Conservation (phyloP, 2,888 invertebrate genomes). For the Ormyrus thymus region DNA sequence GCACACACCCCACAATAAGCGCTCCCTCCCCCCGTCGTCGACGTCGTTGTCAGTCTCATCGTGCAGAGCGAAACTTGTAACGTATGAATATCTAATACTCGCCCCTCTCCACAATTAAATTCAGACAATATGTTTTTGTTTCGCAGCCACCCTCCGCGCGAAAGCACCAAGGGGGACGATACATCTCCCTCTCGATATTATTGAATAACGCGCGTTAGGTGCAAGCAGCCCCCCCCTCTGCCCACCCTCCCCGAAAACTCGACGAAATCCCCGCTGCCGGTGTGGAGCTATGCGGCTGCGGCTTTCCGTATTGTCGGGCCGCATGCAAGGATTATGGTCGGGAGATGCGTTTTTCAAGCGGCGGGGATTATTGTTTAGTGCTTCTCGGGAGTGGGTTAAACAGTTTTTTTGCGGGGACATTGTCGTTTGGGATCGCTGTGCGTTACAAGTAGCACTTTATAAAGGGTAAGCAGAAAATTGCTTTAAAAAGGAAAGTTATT, state of each 20-base stretch:
- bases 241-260: constrained; percentile 15
- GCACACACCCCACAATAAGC: background rate
- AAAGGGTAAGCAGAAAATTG: no score
- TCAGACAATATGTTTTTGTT: constrained; percentile 75
- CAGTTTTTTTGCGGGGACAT: constrained; percentile 8
- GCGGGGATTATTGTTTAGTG: constrained; percentile 28
- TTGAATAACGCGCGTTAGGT: constrained; percentile 38
- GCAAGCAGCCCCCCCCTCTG: constrained; percentile 1
- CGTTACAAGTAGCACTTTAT: background rate
- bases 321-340: constrained; percentile 37
- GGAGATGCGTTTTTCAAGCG: constrained; percentile 43
- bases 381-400: background rate
- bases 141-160: constrained; percentile 46
- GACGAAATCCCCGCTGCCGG: background rate
- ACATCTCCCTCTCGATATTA: constrained; percentile 33
- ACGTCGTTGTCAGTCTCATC: constrained; percentile 68
- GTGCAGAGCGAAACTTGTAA: constrained; percentile 63
- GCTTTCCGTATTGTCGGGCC: background rate
- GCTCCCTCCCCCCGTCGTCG: no score
- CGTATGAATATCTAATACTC: constrained; percentile 74
- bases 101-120: constrained; percentile 71
- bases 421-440: background rate
- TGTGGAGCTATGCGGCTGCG: background rate
- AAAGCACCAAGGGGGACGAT: constrained; percentile 22
- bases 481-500: no score